Evolutionary conservation across 1,140 invertebrate genomes (phyloP).

Genomic region (Drosophila subpulchrella): DNA sequence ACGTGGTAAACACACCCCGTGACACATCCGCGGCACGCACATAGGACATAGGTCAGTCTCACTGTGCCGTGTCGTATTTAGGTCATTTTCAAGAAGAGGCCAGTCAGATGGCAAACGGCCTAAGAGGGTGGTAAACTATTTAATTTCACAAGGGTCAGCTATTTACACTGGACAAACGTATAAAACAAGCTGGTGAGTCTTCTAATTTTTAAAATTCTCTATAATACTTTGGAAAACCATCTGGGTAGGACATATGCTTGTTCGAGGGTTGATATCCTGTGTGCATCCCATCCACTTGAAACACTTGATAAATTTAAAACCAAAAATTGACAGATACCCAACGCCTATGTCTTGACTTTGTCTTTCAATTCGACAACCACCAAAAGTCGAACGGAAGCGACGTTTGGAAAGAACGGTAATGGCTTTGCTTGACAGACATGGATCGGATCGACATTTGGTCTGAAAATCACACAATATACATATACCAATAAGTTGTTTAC

Average conservation of each 20-base stretch:
- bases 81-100: constrained; percentile 11
- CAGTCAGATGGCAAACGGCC: background rate
- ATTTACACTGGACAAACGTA: no score
- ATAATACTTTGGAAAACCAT: background rate
- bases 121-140: no score
- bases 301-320: constrained; percentile 20
- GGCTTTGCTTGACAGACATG: constrained; percentile 52
- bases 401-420: constrained; percentile 29
- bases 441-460: constrained; percentile 11
- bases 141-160: no score
- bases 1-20: constrained; percentile 36
- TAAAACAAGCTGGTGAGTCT: background rate
- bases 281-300: background rate
- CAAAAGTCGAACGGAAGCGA: constrained; percentile 9
- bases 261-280: background rate
- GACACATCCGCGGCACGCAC: constrained; percentile 8
- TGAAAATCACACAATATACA: no score
- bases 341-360: constrained; percentile 11
- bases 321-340: background rate
- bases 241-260: constrained; percentile 14
- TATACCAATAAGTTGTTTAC: no score
- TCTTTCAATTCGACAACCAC: constrained; percentile 6
- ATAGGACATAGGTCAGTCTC: background rate
- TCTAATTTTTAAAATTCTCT: constrained; percentile 10
- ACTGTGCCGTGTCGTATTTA: constrained; percentile 9